A percentile compares a stretch with the other conserved stretches of the same genome.
Conservation (phyloP, 30 jellyfish, hydroid and myxozoan species). For the Cassiopea xamachana region DNA sequence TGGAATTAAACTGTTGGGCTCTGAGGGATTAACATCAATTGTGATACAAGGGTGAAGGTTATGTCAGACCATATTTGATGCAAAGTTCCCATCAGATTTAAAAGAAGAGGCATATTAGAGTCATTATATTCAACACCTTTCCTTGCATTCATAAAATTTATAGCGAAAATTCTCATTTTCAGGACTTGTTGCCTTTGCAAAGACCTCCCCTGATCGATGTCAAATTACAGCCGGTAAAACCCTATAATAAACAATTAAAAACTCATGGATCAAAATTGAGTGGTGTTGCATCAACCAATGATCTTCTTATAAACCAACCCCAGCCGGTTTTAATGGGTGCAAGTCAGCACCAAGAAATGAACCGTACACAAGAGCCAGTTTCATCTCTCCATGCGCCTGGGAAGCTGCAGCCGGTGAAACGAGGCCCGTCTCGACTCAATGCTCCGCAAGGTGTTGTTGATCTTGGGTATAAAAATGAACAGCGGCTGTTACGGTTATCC, state of each 20-base stretch:
- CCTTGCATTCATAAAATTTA: too few relatives aligned
- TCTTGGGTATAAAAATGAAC: slow-evolving; percentile 27
- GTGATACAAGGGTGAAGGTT: too few relatives aligned
- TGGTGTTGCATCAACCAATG: slow-evolving; percentile 23
- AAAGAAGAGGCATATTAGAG: too few relatives aligned
- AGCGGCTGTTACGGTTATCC: slow-evolving; percentile 47
- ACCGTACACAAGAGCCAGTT: slow-evolving; percentile 29
- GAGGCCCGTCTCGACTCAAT: slow-evolving; percentile 71
- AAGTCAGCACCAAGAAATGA: slow-evolving; percentile 9
- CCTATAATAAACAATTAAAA: slow-evolving; percentile 24
- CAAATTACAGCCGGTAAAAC: slow-evolving; percentile 68
- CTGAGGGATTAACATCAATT: too few relatives aligned
- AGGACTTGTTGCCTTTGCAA: slow-evolving; percentile 44
- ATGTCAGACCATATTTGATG: too few relatives aligned
- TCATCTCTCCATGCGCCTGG: slow-evolving; percentile 63
- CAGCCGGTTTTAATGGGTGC: slow-evolving; percentile 42
- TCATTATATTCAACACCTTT: too few relatives aligned
- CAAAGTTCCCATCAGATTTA: too few relatives aligned
- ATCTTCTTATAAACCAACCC: slow-evolving; percentile 48
- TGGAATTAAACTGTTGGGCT: too few relatives aligned
- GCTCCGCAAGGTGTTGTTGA: slow-evolving; percentile 60
- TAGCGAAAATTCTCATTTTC: background rate
- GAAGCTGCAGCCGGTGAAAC: slow-evolving; percentile 67
- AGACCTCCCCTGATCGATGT: slow-evolving; percentile 68
- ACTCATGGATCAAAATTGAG: slow-evolving; percentile 24